A percentile compares a stretch with the other conserved stretches of the same genome.
Evolutionary conservation across 64 coral and sea anemone species (phyloP).

Genomic region (Hydrozoanthus tunicans): DNA sequence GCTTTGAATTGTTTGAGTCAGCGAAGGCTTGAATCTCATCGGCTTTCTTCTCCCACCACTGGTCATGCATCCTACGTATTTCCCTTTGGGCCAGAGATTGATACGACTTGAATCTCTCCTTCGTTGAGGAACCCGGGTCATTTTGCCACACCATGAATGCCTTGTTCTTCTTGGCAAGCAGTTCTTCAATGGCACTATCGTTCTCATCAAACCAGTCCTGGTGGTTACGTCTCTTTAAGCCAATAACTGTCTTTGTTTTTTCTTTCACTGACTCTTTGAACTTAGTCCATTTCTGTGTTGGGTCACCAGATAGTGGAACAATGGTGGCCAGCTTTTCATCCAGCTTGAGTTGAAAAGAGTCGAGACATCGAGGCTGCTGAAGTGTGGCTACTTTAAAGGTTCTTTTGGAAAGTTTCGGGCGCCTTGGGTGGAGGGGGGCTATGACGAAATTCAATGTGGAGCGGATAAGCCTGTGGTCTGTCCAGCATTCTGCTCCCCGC

Average conservation of each 20-base stretch:
- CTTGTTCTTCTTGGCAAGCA: constrained; percentile 51
- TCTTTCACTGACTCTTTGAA: background rate
- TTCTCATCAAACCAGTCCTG: background rate
- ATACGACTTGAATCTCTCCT: no score
- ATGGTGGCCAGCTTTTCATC: background rate
- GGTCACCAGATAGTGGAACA: background rate
- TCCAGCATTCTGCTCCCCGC: constrained; percentile 19
- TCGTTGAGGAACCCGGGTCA: background rate
- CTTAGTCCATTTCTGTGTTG: constrained; percentile 22
- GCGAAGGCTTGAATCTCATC: no score
- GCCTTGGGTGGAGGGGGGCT: background rate
- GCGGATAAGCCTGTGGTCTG: constrained; percentile 21
- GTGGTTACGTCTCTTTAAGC: background rate
- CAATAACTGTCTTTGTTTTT: background rate
- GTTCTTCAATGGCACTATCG: background rate
- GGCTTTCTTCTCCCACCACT: no score
- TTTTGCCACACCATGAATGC: constrained; percentile 59
- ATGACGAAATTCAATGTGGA: constrained; percentile 10
- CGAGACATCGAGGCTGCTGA: background rate
- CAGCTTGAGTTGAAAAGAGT: background rate
- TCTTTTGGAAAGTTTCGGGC: background rate
- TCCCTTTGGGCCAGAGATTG: no score
- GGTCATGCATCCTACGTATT: no score
- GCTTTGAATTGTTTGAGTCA: no score
- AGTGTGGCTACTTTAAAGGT: background rate